A percentile compares a stretch with the other conserved stretches of the same genome.
phyloP scores from a whole-genome alignment of 2,113 vertebrate genomes.

The Bettongia penicillata region DNA sequence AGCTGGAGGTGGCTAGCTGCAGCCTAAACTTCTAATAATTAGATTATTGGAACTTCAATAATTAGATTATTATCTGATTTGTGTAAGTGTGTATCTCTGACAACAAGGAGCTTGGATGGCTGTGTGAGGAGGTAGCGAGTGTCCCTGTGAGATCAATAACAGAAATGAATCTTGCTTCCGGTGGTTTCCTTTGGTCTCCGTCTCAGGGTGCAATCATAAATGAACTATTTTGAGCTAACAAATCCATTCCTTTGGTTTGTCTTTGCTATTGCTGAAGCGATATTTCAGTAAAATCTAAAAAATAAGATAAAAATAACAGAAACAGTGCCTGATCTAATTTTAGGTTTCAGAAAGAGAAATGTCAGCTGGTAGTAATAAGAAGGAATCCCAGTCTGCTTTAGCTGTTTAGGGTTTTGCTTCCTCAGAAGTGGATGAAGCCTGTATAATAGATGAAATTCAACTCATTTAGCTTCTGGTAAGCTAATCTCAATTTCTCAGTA shows the following conservation, averaged over 20 bases:
- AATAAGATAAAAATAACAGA: not conserved
- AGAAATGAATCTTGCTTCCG: not conserved
- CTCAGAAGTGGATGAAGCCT: slow-evolving; percentile 1
- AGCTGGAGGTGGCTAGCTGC: not conserved
- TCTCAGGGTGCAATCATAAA: not conserved
- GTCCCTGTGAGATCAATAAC: not conserved
- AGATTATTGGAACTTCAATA: rapidly evolving
- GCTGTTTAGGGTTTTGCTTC: slow-evolving; percentile 2
- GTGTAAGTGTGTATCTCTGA: not conserved
- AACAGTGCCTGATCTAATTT: slow-evolving; percentile 43
- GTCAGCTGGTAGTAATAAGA: slow-evolving; percentile 36
- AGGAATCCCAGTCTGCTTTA: not conserved
- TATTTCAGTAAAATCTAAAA: slow-evolving; percentile 4
- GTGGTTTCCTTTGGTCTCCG: not conserved
- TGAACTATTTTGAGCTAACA: not conserved
- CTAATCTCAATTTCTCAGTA: not conserved
- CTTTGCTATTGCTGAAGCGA: not conserved
- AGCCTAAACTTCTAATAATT: not conserved
- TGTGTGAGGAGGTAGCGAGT: not conserved
- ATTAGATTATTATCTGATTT: not conserved
- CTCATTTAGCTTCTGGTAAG: not conserved
- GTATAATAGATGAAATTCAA: not conserved
- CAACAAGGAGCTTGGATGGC: not conserved
- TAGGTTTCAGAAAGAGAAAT: slow-evolving; percentile 42
- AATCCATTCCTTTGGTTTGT: not conserved